Evolutionary conservation across 2,113 vertebrate species (phyloP).

Genomic region (Uropsilus gracilis): DNA sequence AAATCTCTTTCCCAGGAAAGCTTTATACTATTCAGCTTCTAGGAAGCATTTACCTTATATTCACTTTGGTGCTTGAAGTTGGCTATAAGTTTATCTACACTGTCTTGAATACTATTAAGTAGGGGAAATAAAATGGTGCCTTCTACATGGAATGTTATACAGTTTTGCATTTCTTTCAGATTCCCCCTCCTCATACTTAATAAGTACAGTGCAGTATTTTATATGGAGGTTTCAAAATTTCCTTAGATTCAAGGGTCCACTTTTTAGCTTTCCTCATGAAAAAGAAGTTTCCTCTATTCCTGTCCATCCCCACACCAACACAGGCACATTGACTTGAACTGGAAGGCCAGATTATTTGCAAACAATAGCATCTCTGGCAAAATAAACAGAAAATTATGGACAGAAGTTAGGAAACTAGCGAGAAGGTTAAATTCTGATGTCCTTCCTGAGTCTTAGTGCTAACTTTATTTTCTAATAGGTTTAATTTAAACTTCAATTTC

Average conservation of each 20-base stretch:
- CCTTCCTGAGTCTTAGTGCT: neutral
- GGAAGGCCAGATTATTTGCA: neutral
- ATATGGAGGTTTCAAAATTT: constrained; percentile 46
- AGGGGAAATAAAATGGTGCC: neutral
- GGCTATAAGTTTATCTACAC: constrained; percentile 19
- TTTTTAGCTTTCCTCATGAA: neutral
- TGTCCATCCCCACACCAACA: neutral
- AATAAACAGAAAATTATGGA: constrained; percentile 38
- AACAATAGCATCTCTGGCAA: constrained; percentile 48
- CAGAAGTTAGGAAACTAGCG: neutral
- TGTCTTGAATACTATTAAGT: neutral
- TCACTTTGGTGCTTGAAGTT: neutral
- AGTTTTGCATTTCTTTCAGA: neutral
- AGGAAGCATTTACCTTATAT: neutral
- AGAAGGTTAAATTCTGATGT: neutral
- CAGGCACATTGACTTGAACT: neutral
- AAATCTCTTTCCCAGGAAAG: neutral
- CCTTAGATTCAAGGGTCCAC: constrained; percentile 49
- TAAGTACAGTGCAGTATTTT: neutral
- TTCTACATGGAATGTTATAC: neutral
- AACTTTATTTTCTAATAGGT: constrained; percentile 27
- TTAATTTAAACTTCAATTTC: constrained; percentile 38
- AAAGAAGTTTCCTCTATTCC: constrained; percentile 34
- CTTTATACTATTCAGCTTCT: neutral
- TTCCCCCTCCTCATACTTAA: neutral